These are phyloP conservation scores for Eristalis tenax DNA, from an alignment of 2,888 invertebrate genomes.

Conservation along the genomic window DNA sequence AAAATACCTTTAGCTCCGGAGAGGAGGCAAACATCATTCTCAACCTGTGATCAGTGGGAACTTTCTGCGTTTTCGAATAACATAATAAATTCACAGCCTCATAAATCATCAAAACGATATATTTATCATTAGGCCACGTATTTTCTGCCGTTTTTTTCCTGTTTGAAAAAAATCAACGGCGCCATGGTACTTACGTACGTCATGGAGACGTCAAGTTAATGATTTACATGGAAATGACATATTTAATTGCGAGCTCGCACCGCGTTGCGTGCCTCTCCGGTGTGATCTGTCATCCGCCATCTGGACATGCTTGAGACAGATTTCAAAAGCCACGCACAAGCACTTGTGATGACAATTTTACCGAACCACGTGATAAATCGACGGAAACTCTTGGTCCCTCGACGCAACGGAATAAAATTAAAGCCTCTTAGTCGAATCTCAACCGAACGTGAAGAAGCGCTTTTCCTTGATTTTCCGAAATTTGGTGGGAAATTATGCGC, in stretches of 20 bases:
- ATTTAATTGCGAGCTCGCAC: neutral
- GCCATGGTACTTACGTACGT: neutral
- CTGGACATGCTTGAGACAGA: neutral
- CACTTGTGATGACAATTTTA: neutral
- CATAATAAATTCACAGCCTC: neutral
- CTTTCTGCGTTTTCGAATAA: neutral
- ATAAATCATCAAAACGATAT: neutral
- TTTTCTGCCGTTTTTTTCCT: neutral
- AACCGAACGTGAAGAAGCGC: neutral
- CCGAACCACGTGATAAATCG: neutral
- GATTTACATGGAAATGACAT: neutral
- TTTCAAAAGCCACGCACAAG: too few species aligned
- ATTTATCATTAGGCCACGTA: neutral
- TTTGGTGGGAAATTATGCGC: neutral
- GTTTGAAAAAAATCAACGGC: neutral
- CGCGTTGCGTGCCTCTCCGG: neutral
- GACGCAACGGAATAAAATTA: neutral
- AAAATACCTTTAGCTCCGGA: neutral
- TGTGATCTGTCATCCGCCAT: neutral
- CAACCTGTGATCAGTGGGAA: neutral
- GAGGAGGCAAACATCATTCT: neutral
- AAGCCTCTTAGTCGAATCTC: neutral
- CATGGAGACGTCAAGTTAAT: neutral
- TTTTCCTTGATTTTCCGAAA: neutral
- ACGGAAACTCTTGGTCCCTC: neutral